phyloP scores from a whole-genome alignment of 2,797 vertebrate genomes.

The Siniperca obscura region DNA sequence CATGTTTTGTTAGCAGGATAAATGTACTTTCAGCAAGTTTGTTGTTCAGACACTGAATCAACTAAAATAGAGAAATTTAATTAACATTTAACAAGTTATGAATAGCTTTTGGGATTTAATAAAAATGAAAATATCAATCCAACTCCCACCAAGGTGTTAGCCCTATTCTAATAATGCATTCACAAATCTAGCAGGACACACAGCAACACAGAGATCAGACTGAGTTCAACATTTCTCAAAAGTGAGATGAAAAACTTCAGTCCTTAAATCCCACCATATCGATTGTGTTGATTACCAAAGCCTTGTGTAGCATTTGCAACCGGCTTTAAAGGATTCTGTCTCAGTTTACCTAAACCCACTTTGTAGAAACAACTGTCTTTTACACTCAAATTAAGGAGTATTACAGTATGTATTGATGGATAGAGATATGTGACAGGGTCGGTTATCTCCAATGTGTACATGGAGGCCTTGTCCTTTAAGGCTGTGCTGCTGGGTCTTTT shows the following conservation, averaged over 20 bases:
- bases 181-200: conserved; percentile 28
- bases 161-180: neutral
- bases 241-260: neutral
- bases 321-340: conserved; percentile 30
- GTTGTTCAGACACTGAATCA: neutral
- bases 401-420: conserved; percentile 37
- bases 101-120: conserved; percentile 24
- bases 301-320: conserved; percentile 6
- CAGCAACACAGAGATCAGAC: conserved; percentile 26
- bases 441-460: conserved; percentile 57
- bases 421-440: conserved; percentile 21
- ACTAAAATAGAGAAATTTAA: conserved; percentile 18
- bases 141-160: conserved; percentile 3
- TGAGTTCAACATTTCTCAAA: conserved; percentile 23
- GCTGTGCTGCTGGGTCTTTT: conserved; percentile 52
- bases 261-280: conserved; percentile 25
- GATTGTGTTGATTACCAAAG: conserved; percentile 23
- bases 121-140: conserved; percentile 20
- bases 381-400: conserved; percentile 10
- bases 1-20: conserved; percentile 29
- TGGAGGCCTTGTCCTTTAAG: conserved; percentile 42
- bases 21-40: conserved; percentile 4
- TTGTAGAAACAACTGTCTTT: conserved; percentile 31
- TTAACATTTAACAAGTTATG: neutral
- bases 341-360: conserved; percentile 14